Conservation (phyloP, 2,113 vertebrate genomes). For the Leucopternis melanops region DNA sequence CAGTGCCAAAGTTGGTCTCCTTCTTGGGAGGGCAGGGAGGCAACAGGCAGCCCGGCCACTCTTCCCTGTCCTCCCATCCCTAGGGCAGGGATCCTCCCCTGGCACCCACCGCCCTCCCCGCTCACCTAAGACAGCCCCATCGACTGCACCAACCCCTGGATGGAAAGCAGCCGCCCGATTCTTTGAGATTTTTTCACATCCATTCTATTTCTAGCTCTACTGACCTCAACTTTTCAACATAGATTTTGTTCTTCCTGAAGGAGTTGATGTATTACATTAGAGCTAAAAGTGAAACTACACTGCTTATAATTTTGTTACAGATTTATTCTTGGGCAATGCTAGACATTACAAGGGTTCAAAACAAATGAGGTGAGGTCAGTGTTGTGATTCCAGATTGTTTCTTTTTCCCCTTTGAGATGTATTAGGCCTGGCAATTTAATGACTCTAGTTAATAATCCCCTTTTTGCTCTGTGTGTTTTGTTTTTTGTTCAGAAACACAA, state of each 20-base stretch:
- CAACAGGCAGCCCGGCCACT: neutral
- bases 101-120: neutral
- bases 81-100: neutral
- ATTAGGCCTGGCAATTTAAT: neutral
- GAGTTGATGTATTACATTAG: neutral
- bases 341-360: neutral
- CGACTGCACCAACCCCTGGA: neutral
- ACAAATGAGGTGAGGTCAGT: neutral
- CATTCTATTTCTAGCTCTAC: neutral
- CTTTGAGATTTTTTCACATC: neutral
- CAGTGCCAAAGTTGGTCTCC: fast-evolving
- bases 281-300: neutral
- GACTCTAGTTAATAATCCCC: neutral
- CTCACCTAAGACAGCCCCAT: neutral
- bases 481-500: neutral
- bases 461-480: neutral
- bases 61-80: neutral
- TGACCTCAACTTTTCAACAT: neutral
- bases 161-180: neutral
- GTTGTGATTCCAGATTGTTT: neutral
- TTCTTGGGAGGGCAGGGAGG: neutral
- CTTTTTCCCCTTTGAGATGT: neutral
- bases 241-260: neutral
- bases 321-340: neutral
- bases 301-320: neutral